A percentile compares a stretch with the other conserved stretches of the same genome.
Evolutionary conservation across 2,797 vertebrate genomes (phyloP).

Genomic region (Poecilia velifera): DNA sequence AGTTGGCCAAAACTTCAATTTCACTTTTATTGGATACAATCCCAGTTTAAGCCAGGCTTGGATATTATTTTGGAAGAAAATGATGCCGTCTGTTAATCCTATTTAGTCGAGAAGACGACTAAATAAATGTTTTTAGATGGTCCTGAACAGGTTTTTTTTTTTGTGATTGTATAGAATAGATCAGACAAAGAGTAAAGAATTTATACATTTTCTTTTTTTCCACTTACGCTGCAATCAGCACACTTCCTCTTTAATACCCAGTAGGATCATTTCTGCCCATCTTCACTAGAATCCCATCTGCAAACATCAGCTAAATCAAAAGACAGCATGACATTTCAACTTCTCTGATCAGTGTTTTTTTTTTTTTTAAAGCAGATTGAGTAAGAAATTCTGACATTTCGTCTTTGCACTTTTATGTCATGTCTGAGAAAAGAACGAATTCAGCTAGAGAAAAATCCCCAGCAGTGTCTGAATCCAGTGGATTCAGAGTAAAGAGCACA

Average conservation of each 20-base stretch:
- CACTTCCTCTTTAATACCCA: conserved; percentile 13
- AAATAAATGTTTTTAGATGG: background rate
- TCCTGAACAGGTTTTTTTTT: background rate
- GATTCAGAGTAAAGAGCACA: background rate
- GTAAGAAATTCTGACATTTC: background rate
- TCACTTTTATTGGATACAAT: background rate
- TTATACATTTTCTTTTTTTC: background rate
- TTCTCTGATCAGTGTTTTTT: too few species aligned
- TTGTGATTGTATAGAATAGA: background rate
- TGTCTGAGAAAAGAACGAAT: background rate
- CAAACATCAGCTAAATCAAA: conserved; percentile 12
- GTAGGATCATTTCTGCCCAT: conserved; percentile 6
- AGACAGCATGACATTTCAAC: background rate
- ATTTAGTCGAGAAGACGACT: background rate
- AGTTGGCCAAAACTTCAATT: background rate
- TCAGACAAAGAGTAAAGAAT: background rate
- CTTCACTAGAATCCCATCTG: background rate
- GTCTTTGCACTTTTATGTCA: background rate
- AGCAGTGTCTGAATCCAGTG: background rate
- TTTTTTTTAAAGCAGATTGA: background rate
- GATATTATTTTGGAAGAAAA: background rate
- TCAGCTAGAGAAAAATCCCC: too few species aligned
- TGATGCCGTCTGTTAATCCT: background rate
- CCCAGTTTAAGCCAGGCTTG: background rate
- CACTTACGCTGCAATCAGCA: background rate